Evolutionary conservation across 2,113 vertebrate genomes (phyloP).

Genomic region (Pontoporia blainvillei): DNA sequence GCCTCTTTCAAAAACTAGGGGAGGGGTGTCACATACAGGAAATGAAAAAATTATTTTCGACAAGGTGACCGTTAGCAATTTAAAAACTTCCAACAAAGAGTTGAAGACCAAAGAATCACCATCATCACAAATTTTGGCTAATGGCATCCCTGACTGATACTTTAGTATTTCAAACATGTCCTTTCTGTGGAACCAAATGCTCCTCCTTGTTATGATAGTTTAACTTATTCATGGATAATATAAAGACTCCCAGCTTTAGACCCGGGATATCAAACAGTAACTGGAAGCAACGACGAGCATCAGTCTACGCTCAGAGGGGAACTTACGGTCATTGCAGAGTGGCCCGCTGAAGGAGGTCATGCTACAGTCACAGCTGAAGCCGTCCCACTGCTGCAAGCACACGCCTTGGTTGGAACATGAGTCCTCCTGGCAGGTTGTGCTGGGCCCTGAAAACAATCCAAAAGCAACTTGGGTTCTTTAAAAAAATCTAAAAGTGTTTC

Average conservation of each 20-base stretch:
- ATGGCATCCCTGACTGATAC: neutral
- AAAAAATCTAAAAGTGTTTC: neutral
- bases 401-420: constrained; percentile 98
- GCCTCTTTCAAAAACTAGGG: neutral
- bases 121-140: neutral
- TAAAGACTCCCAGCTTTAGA: neutral
- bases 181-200: neutral
- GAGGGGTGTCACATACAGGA: neutral
- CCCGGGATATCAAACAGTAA: neutral
- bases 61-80: constrained; percentile 7
- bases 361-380: constrained; percentile 98
- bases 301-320: neutral
- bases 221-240: neutral
- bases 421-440: constrained; percentile 98
- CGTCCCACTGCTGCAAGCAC: constrained; percentile 98
- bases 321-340: constrained; percentile 96
- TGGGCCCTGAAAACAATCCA: constrained; percentile 88
- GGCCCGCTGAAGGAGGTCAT: constrained; percentile 98
- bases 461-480: constrained; percentile 70
- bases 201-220: neutral
- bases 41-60: constrained; percentile 17
- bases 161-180: neutral
- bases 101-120: neutral
- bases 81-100: constrained; percentile 5
- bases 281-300: accelerated